Base-by-base conservation (phyloP, 2,797 vertebrate genomes). In the Buphagus erythrorhynchus region DNA sequence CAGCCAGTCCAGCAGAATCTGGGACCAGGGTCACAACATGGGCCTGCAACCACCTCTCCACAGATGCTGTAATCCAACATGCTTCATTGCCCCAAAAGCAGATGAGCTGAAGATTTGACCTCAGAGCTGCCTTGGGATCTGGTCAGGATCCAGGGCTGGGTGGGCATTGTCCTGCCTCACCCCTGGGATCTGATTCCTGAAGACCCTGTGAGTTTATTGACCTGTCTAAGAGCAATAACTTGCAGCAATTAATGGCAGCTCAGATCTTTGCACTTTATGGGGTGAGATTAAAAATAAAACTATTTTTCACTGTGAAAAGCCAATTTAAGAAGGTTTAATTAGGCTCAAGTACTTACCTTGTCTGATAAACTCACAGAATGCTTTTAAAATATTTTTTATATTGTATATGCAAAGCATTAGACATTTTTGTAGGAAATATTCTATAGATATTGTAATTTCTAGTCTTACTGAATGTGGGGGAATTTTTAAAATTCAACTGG, bases 401-500 rank as follows among this genome's bases (percentile, higher is more conserved):
- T 16, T 68, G 29, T 77, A 33, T n/a, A 16, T 69, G 59, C 21
- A 84, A 33, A 67, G 24, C 57, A 63, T 49, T 71, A 45, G n/a
- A 71, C 3, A 1, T 77, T 88, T 88, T 79, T 87, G 79, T 68
- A 71, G 67, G 86, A 74, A 87, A 21, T 71, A 22, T 65, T 82
- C 77, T 91, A 15, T 33, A 74, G 78, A 52, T 42, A 16, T 75
- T 2, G 1, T 85, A 74, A 89, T 94, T 94, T 86, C 85, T 54
- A 80, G 52, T 55, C 89, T 91, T 87, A 42, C 36, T 62, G 84
- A 92, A 83, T 58, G 42, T 65, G 31, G 55, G 77, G 81, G 43
- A 71, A 62, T 51, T 38, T 80, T 94, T 86, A 83, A 86, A 94
- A 96, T 96, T 92, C 91, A 95, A 55, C 74, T 71, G 40, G 16